Conservation (phyloP, 2,888 invertebrate species). For the Campoplex capitator region DNA sequence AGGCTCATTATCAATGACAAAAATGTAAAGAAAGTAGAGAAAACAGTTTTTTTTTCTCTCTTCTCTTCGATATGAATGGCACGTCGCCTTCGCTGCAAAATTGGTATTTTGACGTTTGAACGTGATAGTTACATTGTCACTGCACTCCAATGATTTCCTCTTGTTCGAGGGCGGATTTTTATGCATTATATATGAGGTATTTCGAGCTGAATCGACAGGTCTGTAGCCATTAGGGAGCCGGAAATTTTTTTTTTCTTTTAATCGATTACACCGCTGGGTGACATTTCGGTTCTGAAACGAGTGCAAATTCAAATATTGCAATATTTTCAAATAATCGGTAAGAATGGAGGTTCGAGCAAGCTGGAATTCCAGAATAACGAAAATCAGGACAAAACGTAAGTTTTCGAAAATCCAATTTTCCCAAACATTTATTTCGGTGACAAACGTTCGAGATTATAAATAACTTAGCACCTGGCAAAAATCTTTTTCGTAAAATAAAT, state of each 20-base stretch:
- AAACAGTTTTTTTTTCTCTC: not conserved
- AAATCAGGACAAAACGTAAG: too few species aligned
- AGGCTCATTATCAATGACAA: not conserved
- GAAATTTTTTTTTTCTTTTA: not conserved
- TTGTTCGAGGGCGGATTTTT: not conserved
- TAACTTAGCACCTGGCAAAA: too few species aligned
- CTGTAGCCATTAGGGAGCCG: not conserved
- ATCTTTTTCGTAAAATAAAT: not conserved
- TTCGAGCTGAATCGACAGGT: constrained; percentile 13
- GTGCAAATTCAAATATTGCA: not conserved
- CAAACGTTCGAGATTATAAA: too few species aligned
- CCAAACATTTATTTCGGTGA: too few species aligned
- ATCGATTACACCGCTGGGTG: too few species aligned
- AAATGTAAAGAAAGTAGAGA: not conserved
- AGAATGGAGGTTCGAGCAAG: not conserved
- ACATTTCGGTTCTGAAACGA: not conserved
- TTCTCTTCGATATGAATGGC: constrained; percentile 17
- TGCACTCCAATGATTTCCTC: constrained; percentile 22
- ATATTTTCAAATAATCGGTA: not conserved
- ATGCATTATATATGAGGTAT: not conserved
- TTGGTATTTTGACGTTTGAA: constrained; percentile 28
- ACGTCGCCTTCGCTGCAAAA: constrained; percentile 17
- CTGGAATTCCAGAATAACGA: not conserved
- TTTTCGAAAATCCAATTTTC: too few species aligned
- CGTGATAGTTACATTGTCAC: constrained; percentile 26